Conservation (phyloP, 2,888 invertebrate species). For the Metalampra italica region DNA sequence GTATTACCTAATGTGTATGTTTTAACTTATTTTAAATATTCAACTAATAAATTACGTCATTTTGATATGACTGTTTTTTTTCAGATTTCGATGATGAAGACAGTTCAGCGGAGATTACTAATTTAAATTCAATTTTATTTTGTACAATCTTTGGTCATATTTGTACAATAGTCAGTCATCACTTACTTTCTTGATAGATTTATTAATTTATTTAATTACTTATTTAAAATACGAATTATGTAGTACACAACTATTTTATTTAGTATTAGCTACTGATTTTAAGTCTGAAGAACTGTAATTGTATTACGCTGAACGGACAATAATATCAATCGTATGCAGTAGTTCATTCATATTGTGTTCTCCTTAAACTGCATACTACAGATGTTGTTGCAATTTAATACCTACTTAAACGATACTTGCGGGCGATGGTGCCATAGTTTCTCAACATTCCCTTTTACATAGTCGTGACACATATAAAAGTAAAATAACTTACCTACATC, state of each 20-base stretch:
- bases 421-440: too few relatives aligned
- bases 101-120: constrained; percentile 37
- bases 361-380: too few relatives aligned
- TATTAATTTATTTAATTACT: constrained; percentile 5
- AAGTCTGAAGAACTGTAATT: constrained; percentile 18
- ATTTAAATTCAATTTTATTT: constrained; percentile 30
- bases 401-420: too few relatives aligned
- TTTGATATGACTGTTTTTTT: constrained; percentile 16
- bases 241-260: too few relatives aligned
- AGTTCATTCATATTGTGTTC: background rate
- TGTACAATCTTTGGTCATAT: constrained; percentile 33
- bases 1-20: too few relatives aligned
- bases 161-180: constrained; percentile 29
- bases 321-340: constrained; percentile 26
- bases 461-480: too few relatives aligned
- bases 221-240: background rate
- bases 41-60: too few relatives aligned
- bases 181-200: constrained; percentile 44
- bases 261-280: constrained; percentile 7
- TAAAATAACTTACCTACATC: too few relatives aligned
- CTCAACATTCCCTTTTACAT: too few relatives aligned
- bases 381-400: too few relatives aligned
- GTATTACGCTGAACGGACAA: constrained; percentile 54
- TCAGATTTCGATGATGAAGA: constrained; percentile 57
- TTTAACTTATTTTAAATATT: too few relatives aligned